Conservation (phyloP, 1,140 invertebrate genomes). For the Listronotus bonariensis region DNA sequence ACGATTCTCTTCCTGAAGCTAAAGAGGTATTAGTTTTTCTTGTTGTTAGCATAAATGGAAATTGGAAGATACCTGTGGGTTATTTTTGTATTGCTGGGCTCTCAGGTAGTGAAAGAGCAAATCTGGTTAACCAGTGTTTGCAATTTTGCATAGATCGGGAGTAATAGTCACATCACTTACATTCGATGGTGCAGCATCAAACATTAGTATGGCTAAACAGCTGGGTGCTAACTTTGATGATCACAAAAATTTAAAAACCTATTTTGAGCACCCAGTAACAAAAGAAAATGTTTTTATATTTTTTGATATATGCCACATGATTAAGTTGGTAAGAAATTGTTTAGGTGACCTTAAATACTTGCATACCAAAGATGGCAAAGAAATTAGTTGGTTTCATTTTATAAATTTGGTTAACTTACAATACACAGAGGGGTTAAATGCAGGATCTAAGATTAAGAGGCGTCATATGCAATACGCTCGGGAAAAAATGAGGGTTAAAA, state of each 20-base stretch:
- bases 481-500: no score
- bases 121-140: slow-evolving; percentile 28
- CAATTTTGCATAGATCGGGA: slow-evolving; percentile 18
- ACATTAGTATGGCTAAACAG: slow-evolving; percentile 24
- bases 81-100: slow-evolving; percentile 47
- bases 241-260: slow-evolving; percentile 19
- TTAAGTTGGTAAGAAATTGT: slow-evolving; percentile 33
- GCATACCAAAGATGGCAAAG: no score
- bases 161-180: slow-evolving; percentile 33
- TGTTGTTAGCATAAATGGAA: slow-evolving; percentile 47
- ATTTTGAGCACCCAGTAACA: slow-evolving; percentile 30
- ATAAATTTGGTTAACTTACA: no score
- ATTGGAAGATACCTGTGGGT: slow-evolving; percentile 49
- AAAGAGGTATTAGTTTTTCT: slow-evolving; percentile 39
- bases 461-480: no score
- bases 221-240: slow-evolving; percentile 26
- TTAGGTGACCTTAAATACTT: not conserved
- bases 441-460: no score
- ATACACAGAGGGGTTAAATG: no score
- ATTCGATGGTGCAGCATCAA: slow-evolving; percentile 33
- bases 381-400: no score
- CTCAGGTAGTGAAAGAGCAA: slow-evolving; percentile 16
- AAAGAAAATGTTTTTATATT: slow-evolving; percentile 18
- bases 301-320: slow-evolving; percentile 28
- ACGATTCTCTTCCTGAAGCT: slow-evolving; percentile 35